Base-by-base conservation (phyloP, 2,113 vertebrate genomes). In the Myotis brandtii region DNA sequence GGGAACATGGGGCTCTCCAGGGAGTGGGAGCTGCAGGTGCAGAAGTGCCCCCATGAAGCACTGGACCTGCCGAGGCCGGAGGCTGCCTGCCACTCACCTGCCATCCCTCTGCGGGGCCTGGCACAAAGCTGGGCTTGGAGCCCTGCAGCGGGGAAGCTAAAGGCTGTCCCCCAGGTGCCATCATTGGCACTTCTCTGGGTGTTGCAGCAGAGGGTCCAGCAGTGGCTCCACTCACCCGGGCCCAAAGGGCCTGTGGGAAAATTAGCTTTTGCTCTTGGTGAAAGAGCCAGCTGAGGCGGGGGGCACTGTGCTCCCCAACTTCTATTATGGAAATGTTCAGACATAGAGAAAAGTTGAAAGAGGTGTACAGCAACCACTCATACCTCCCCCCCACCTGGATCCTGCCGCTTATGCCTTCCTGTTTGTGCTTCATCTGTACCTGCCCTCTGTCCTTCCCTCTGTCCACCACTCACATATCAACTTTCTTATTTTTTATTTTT, bases 331-430 rank as follows among this genome's bases (percentile, higher is more conserved):
- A 52, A 72, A 18, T 14, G n/a, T 18, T 17, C 73, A 72, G 73
- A 64, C 66, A 12, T 4, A 12, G 37, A 43, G 64, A 40, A 34
- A 56, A 54, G 69, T 9, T 77, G 62, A 5, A 32, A 6, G 25
- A 10, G 0, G 2, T 7, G 18, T 2, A 9, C 18, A 5, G n/a
- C 3, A 20, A 20, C 27, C 18, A 11, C 72, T 27, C 50, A 27
- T 0, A 25, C 9, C 25, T 32, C 6, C 12, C 5, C 5, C 3
- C 23, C 40, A 10, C 64, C 62, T 20, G 6, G 16, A 17, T 1
- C 7, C 72, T 80, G 12, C 11, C 4, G 11, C 2, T 32, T 12
- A 11, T 18, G 16, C 48, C 52, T 11, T 7, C 20, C 40, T 3
- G 0, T 23, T 11, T 50, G 23, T 20, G 81, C 46, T 40, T 23